A percentile compares a stretch with the other conserved stretches of the same genome.
phyloP scores from a whole-genome alignment of 2,888 invertebrate genomes.

The Drosophila neonasuta region DNA sequence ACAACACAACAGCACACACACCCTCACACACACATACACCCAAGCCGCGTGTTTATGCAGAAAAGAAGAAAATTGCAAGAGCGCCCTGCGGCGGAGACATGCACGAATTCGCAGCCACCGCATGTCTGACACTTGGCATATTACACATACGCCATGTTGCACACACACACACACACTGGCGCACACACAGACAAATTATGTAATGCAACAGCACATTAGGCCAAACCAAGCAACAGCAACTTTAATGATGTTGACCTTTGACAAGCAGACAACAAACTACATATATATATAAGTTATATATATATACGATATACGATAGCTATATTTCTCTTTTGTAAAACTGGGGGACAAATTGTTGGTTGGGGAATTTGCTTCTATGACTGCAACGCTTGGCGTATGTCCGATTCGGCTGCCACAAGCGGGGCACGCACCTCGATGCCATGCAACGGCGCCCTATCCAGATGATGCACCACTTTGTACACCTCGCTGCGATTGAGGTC shows the following conservation, averaged over 20 bases:
- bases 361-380: slow-evolving; percentile 56
- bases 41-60: slow-evolving; percentile 62
- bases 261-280: slow-evolving; percentile 5
- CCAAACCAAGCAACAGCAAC: slow-evolving; percentile 4
- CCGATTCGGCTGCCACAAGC: slow-evolving; percentile 87
- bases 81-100: slow-evolving; percentile 51
- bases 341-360: slow-evolving; percentile 1
- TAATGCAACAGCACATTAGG: slow-evolving; percentile 57
- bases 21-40: slow-evolving; percentile 17
- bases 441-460: slow-evolving; percentile 86
- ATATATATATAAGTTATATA: too few relatives aligned
- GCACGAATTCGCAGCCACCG: slow-evolving; percentile 47
- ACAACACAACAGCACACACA: slow-evolving; percentile 16
- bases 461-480: slow-evolving; percentile 89
- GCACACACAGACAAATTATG: slow-evolving; percentile 54
- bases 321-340: not conserved
- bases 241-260: slow-evolving; percentile 46
- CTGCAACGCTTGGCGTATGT: slow-evolving; percentile 81
- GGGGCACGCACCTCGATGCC: slow-evolving; percentile 86
- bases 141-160: slow-evolving; percentile 73
- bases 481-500: slow-evolving; percentile 91
- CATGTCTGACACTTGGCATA: slow-evolving; percentile 49
- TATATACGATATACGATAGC: too few relatives aligned
- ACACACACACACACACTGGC: slow-evolving; percentile 22
- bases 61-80: slow-evolving; percentile 70